Percentiles rank a stretch among this genome's conserved stretches.
phyloP scores from a whole-genome alignment of 2,888 invertebrate species.

The Hipparchia semele region DNA sequence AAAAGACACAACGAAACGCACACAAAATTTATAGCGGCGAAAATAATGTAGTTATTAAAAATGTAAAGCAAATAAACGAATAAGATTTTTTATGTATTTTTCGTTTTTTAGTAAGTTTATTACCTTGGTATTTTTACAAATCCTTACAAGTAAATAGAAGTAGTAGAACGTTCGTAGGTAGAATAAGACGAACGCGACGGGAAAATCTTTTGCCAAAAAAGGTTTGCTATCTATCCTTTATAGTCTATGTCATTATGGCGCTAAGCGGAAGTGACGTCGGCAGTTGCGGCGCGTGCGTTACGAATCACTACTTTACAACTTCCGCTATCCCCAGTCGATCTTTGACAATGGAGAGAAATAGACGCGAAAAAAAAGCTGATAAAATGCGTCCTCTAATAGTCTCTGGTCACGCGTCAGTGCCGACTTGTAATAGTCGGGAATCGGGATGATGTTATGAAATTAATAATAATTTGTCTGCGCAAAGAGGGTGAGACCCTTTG shows the following conservation, averaged over 20 bases:
- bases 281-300: conserved; percentile 82
- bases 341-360: conserved; percentile 55
- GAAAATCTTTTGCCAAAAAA: background rate
- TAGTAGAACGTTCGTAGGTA: no score
- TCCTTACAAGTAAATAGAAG: no score
- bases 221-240: conserved; percentile 38
- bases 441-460: conserved; percentile 74
- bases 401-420: conserved; percentile 70
- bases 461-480: conserved; percentile 79
- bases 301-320: conserved; percentile 84
- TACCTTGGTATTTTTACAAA: no score
- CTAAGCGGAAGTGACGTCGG: conserved; percentile 74
- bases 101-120: no score
- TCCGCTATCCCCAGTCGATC: conserved; percentile 71
- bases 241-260: conserved; percentile 68
- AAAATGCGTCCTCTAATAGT: conserved; percentile 66
- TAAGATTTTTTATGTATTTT: no score
- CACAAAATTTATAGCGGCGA: no score
- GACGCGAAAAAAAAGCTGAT: conserved; percentile 60
- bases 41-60: no score
- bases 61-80: no score
- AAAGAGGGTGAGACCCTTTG: conserved; percentile 50
- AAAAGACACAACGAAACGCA: no score
- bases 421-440: conserved; percentile 67
- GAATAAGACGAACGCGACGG: background rate